Evolutionary conservation across 2,113 vertebrate species (phyloP).

Genomic region (Ginglymostoma cirratum): DNA sequence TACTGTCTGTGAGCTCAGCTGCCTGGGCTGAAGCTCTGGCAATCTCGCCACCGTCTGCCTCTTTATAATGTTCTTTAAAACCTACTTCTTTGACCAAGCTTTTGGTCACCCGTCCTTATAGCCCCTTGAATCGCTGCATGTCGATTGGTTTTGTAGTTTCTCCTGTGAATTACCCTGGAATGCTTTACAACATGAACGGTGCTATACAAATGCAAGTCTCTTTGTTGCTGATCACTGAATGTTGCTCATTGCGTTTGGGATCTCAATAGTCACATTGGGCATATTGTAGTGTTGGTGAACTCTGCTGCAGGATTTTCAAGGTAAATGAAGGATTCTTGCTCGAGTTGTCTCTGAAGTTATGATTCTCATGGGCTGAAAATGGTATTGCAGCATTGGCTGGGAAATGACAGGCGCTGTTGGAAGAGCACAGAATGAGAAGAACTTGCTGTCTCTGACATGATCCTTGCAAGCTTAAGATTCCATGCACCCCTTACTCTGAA

Average conservation of each 20-base stretch:
- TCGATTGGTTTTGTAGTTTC: not conserved
- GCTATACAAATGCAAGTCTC: not conserved
- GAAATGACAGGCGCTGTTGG: too few species aligned
- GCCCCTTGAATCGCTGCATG: not conserved
- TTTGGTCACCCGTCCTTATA: not conserved
- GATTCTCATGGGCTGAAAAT: not conserved
- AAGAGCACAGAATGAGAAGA: not conserved
- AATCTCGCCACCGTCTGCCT: not conserved
- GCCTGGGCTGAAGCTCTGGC: not conserved
- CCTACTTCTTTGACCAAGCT: too few species aligned
- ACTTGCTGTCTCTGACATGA: not conserved
- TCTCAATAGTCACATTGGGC: not conserved
- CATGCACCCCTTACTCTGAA: not conserved
- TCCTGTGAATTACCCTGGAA: not conserved
- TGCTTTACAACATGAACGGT: not conserved
- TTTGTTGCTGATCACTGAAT: not conserved
- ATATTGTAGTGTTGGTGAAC: not conserved
- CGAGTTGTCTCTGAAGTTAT: not conserved
- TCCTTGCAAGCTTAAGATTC: not conserved
- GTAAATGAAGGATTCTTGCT: not conserved
- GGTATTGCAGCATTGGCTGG: too few species aligned
- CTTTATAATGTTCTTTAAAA: not conserved
- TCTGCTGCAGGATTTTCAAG: not conserved
- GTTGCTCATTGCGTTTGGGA: not conserved
- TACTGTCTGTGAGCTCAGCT: too few species aligned